phyloP scores from a whole-genome alignment of 2,888 invertebrate species.

The Drosophila nr. fundita region DNA sequence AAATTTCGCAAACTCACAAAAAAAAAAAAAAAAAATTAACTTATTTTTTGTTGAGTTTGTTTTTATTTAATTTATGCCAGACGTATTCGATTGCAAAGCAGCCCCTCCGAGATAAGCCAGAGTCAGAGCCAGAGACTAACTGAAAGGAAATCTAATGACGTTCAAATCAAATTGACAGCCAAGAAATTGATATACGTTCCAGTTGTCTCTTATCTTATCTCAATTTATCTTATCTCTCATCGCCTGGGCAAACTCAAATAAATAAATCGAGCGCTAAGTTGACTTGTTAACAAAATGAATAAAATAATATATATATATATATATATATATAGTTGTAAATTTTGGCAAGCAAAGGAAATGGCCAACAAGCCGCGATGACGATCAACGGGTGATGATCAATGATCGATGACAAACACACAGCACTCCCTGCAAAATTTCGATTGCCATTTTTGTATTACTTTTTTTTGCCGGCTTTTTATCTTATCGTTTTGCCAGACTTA shows the following conservation, averaged over 20 bases:
- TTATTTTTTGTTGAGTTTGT: constrained; percentile 14
- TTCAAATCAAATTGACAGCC: constrained; percentile 7
- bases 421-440: constrained; percentile 5
- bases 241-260: constrained; percentile 9
- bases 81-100: constrained; percentile 8
- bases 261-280: constrained; percentile 29
- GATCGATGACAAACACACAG: constrained; percentile 27
- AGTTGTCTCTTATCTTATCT: constrained; percentile 41
- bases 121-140: neutral
- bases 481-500: constrained; percentile 55
- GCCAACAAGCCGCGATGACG: constrained; percentile 18
- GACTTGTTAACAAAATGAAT: constrained; percentile 45
- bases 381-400: constrained; percentile 23
- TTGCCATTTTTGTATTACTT: constrained; percentile 8
- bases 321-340: neutral
- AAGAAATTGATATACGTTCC: neutral
- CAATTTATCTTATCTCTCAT: constrained; percentile 20
- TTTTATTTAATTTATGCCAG: constrained; percentile 28
- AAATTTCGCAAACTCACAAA: constrained; percentile 53
- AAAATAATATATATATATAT: neutral
- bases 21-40: neutral
- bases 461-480: constrained; percentile 44
- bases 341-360: constrained; percentile 15
- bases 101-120: constrained; percentile 13
- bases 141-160: constrained; percentile 18